A percentile compares a stretch with the other conserved stretches of the same genome.
phyloP scores from a whole-genome alignment of 2,113 vertebrate species.

The Pristiophorus japonicus region DNA sequence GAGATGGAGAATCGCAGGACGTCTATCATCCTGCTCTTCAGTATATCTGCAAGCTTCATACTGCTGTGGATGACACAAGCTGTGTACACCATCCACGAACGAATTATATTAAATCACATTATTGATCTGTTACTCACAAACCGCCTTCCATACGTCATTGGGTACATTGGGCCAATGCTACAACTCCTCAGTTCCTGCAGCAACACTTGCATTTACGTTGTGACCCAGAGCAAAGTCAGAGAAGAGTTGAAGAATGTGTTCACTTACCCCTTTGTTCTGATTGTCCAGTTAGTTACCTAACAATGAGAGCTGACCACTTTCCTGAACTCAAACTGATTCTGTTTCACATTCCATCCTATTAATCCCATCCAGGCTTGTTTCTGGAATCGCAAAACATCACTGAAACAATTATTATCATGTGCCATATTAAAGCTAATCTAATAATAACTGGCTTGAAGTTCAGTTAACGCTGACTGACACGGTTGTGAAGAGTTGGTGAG shows the following conservation, averaged over 20 bases:
- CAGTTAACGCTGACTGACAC: not conserved
- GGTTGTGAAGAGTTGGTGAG: not conserved
- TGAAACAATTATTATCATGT: not conserved
- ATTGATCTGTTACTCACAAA: not conserved
- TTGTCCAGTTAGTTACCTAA: not conserved
- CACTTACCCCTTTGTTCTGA: not conserved
- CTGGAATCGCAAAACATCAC: too few species aligned
- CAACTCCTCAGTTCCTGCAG: not conserved
- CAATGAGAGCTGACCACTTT: not conserved
- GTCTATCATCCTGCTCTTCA: not conserved
- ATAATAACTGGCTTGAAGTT: not conserved
- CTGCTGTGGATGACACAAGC: not conserved
- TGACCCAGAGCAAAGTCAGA: not conserved
- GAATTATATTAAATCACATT: not conserved
- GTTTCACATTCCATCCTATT: not conserved
- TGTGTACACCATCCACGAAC: not conserved
- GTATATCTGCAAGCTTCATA: not conserved
- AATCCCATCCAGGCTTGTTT: not conserved
- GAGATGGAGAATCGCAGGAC: not conserved
- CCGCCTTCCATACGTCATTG: not conserved
- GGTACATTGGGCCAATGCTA: not conserved
- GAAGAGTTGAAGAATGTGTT: not conserved
- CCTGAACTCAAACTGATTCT: not conserved
- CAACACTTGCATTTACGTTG: not conserved
- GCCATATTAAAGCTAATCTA: not conserved